A percentile compares a stretch with the other conserved stretches of the same genome.
Conservation (phyloP, 2,888 invertebrate species). For the Brachyptera putata region DNA sequence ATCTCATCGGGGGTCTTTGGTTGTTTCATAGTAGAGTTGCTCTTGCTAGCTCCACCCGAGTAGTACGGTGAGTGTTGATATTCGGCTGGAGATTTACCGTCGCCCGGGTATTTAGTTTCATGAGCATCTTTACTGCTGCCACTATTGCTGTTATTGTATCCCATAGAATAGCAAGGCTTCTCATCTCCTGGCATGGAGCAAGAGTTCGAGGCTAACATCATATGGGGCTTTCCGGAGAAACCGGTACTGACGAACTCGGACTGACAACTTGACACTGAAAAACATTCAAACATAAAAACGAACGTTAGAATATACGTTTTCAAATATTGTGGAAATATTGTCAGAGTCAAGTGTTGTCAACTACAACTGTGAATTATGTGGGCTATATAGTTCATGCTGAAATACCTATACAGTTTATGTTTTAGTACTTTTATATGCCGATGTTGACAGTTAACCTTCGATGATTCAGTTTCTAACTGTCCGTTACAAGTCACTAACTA, state of each 20-base stretch:
- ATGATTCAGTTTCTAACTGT: no score
- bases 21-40: constrained; percentile 48
- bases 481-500: no score
- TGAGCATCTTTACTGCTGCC: constrained; percentile 34
- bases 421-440: no score
- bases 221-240: constrained; percentile 39
- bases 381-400: no score
- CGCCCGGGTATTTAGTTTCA: constrained; percentile 19
- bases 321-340: no score
- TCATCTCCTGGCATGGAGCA: constrained; percentile 41
- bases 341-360: no score
- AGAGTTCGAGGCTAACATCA: constrained; percentile 36
- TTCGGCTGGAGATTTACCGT: constrained; percentile 35
- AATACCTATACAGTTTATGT: no score
- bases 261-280: constrained; percentile 41
- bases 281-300: not conserved
- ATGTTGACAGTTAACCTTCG: no score
- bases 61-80: constrained; percentile 44
- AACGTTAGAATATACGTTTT: no score
- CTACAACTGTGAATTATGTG: no score
- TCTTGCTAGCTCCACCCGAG: constrained; percentile 34
- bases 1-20: constrained; percentile 50
- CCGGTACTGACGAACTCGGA: constrained; percentile 44
- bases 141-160: constrained; percentile 39
- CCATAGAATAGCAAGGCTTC: constrained; percentile 46